Conservation (phyloP, 2,888 invertebrate species). For the Xestia ashworthii region DNA sequence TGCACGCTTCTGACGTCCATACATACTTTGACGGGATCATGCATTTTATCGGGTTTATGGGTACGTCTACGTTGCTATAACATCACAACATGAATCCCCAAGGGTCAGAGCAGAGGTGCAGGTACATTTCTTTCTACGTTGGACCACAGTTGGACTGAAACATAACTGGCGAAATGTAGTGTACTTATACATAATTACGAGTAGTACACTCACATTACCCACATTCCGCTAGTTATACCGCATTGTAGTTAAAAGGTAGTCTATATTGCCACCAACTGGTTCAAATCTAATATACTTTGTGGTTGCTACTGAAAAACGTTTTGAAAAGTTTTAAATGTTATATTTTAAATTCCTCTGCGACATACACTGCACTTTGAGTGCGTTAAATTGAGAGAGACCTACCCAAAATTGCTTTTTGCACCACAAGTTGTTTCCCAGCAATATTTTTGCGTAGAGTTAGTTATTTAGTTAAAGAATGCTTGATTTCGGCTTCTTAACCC, state of each 20-base stretch:
- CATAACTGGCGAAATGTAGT: not conserved
- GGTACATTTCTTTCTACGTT: not conserved
- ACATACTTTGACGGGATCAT: slow-evolving; percentile 72
- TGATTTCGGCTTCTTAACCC: too few relatives aligned
- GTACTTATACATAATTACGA: not conserved
- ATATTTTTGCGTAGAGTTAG: too few relatives aligned
- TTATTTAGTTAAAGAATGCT: too few relatives aligned
- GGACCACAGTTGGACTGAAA: not conserved
- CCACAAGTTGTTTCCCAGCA: too few relatives aligned
- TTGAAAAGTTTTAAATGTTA: too few relatives aligned
- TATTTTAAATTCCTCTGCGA: too few relatives aligned
- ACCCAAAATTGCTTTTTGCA: too few relatives aligned
- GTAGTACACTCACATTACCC: too few relatives aligned
- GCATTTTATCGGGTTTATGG: slow-evolving; percentile 79
- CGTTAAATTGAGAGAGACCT: too few relatives aligned
- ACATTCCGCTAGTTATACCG: not conserved
- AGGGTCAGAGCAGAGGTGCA: not conserved
- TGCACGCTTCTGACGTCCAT: slow-evolving; percentile 70
- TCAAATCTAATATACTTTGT: not conserved
- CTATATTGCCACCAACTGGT: not conserved
- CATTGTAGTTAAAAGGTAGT: not conserved
- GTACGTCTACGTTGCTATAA: slow-evolving; percentile 68
- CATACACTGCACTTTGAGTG: too few relatives aligned
- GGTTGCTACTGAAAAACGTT: not conserved
- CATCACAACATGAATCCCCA: not conserved